Evolutionary conservation across 2,797 vertebrate genomes (phyloP).

Genomic region (Novumbra hubbsi): DNA sequence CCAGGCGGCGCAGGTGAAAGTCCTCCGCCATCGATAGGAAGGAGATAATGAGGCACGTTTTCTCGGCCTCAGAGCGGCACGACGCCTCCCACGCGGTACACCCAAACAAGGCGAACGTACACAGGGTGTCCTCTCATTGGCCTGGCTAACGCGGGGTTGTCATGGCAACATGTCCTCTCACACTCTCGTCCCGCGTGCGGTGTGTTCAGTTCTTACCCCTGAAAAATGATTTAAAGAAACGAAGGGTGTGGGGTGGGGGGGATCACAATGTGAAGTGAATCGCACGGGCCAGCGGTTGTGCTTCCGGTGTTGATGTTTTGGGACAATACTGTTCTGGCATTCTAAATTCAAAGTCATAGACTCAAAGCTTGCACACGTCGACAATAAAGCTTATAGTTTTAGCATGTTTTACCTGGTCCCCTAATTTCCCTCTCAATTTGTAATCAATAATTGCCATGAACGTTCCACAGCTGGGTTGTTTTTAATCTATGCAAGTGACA

Average conservation of each 20-base stretch:
- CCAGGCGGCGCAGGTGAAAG: background rate
- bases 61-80: background rate
- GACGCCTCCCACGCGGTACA: slow-evolving; percentile 15
- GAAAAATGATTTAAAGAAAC: slow-evolving; percentile 30
- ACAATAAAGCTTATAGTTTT: background rate
- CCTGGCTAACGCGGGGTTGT: slow-evolving; percentile 25
- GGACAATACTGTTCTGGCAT: background rate
- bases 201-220: slow-evolving; percentile 14
- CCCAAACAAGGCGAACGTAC: slow-evolving; percentile 7
- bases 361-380: background rate
- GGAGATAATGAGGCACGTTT: background rate
- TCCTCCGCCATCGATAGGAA: background rate
- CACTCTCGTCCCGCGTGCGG: slow-evolving; percentile 6
- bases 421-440: background rate
- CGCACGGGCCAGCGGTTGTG: background rate
- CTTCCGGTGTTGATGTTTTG: background rate
- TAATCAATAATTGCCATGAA: background rate
- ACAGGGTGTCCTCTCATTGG: slow-evolving; percentile 14
- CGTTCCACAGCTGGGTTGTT: background rate
- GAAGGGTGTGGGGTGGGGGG: no score
- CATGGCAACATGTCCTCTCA: slow-evolving; percentile 32
- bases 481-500: background rate
- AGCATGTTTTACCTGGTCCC: background rate
- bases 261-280: slow-evolving; percentile 9
- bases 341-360: background rate